Evolutionary conservation across 2,113 vertebrate species (phyloP).

Genomic region (Larimichthys polyactis): DNA sequence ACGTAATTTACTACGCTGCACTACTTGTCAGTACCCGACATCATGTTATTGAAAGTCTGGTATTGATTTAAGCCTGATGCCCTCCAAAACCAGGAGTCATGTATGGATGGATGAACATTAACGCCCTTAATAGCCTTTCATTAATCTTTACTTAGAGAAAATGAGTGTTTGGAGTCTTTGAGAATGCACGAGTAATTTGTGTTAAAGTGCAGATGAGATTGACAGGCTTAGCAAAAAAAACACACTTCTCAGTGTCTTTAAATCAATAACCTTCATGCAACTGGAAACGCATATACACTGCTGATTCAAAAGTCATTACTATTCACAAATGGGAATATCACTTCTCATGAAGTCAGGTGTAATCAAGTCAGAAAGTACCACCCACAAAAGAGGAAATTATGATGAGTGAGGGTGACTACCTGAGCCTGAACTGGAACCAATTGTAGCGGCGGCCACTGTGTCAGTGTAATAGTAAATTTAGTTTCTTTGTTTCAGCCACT

Average conservation of each 20-base stretch:
- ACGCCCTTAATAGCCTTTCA: conserved; percentile 31
- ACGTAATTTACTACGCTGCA: conserved; percentile 45
- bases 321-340: conserved; percentile 3
- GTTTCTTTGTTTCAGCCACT: too few relatives aligned
- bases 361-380: conserved; percentile 23
- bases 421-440: conserved; percentile 12
- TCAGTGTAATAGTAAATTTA: not conserved
- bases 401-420: conserved; percentile 5
- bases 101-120: conserved; percentile 36
- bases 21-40: conserved; percentile 48
- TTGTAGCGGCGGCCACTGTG: not conserved
- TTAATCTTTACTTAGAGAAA: conserved; percentile 48
- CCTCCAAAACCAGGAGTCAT: conserved; percentile 44
- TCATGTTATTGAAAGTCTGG: conserved; percentile 48
- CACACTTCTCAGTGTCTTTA: not conserved
- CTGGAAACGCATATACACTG: not conserved
- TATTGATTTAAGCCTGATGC: conserved; percentile 57
- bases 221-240: not conserved
- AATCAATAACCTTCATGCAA: conserved; percentile 27
- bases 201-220: not conserved
- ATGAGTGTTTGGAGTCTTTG: conserved; percentile 15
- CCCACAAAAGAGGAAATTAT: conserved; percentile 8
- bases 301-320: conserved; percentile 9
- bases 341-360: not conserved
- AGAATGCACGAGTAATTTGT: conserved; percentile 23